Percentiles rank a stretch among this genome's conserved stretches.
phyloP scores from a whole-genome alignment of 2,797 vertebrate genomes.

The Decapterus maruadsi region DNA sequence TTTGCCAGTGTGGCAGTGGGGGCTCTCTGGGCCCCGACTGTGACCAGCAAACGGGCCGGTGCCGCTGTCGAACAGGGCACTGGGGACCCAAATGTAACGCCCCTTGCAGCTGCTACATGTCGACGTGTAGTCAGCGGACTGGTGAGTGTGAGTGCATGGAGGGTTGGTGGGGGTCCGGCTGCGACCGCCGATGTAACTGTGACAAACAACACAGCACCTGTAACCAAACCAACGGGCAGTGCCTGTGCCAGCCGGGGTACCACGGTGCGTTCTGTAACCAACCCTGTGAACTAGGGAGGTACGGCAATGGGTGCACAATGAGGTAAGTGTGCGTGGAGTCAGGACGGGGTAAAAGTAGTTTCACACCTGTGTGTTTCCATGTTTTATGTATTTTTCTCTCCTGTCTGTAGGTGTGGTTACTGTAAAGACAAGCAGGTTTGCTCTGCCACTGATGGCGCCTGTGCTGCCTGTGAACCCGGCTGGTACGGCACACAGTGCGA shows the following conservation, averaged over 20 bases:
- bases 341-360: neutral
- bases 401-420: slow-evolving; percentile 84
- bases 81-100: slow-evolving; percentile 90
- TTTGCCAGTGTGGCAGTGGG: slow-evolving; percentile 84
- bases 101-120: slow-evolving; percentile 88
- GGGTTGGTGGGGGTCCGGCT: slow-evolving; percentile 88
- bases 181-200: slow-evolving; percentile 88
- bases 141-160: slow-evolving; percentile 88
- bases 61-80: slow-evolving; percentile 87
- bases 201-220: slow-evolving; percentile 86
- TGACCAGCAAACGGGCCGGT: slow-evolving; percentile 87
- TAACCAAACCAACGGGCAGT: slow-evolving; percentile 79
- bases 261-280: slow-evolving; percentile 85
- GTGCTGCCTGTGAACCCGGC: slow-evolving; percentile 88
- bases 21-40: slow-evolving; percentile 78
- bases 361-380: neutral
- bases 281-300: slow-evolving; percentile 84
- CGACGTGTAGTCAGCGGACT: slow-evolving; percentile 85
- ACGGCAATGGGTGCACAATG: slow-evolving; percentile 86
- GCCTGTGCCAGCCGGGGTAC: slow-evolving; percentile 90
- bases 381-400: neutral
- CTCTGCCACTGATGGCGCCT: slow-evolving; percentile 86
- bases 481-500: slow-evolving; percentile 93
- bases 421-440: slow-evolving; percentile 86
- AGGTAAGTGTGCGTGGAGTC: slow-evolving; percentile 62